phyloP scores from a whole-genome alignment of 1,140 invertebrate species.

The Aethina tumida region DNA sequence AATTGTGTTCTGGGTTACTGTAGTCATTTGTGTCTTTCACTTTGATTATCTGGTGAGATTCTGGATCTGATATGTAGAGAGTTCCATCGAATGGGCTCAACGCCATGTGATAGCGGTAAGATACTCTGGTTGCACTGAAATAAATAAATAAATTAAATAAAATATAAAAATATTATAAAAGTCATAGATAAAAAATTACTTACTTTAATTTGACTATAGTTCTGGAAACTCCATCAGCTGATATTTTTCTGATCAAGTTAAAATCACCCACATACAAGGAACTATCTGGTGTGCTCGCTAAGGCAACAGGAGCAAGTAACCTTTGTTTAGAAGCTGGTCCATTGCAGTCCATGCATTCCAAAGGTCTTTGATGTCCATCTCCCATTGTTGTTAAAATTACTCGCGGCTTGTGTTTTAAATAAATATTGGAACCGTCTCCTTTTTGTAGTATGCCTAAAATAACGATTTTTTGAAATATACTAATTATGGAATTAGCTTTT shows the following conservation, averaged over 20 bases:
- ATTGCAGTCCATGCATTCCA: constrained; percentile 75
- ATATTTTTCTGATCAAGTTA: constrained; percentile 84
- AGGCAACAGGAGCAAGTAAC: constrained; percentile 80
- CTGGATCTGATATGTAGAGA: constrained; percentile 89
- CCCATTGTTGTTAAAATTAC: constrained; percentile 89
- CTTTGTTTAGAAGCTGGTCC: constrained; percentile 71
- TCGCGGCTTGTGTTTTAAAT: constrained; percentile 85
- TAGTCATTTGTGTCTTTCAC: constrained; percentile 78
- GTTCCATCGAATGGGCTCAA: constrained; percentile 87
- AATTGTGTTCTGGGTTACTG: constrained; percentile 80
- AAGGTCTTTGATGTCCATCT: constrained; percentile 77
- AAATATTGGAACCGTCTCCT: constrained; percentile 94
- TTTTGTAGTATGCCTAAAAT: constrained; percentile 83
- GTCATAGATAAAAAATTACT: constrained; percentile 33
- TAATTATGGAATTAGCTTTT: not conserved
- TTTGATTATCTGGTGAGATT: constrained; percentile 86
- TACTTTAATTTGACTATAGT: constrained; percentile 86
- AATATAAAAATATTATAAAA: constrained; percentile 6
- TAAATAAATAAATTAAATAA: constrained; percentile 24
- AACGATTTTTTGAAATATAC: constrained; percentile 1
- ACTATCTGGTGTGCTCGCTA: constrained; percentile 86
- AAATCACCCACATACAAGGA: constrained; percentile 93
- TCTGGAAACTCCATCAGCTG: constrained; percentile 76
- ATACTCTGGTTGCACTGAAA: constrained; percentile 77
- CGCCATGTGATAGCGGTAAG: constrained; percentile 92